A percentile compares a stretch with the other conserved stretches of the same genome.
These are phyloP conservation scores for Chironex yamaguchii DNA, from an alignment of 30 jellyfish, hydroid and myxozoan genomes.

Conservation along the genomic window DNA sequence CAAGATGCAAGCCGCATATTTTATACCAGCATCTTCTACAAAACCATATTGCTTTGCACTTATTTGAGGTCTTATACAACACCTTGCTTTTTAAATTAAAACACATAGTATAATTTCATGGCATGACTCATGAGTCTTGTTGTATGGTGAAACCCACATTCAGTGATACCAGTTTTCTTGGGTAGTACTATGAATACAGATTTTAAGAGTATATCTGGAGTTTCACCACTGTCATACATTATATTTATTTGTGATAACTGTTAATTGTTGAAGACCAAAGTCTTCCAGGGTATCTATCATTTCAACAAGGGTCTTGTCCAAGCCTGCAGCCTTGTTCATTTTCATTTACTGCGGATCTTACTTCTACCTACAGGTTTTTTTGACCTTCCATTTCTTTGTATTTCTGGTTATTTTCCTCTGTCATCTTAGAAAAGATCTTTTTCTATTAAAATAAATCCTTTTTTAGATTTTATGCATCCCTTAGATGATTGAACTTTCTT, in stretches of 20 bases:
- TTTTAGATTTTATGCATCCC: constrained; percentile 15
- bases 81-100: background rate
- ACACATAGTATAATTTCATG: background rate
- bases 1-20: background rate
- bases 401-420: constrained; percentile 21
- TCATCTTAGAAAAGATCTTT: constrained; percentile 28
- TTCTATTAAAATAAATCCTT: constrained; percentile 36
- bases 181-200: constrained; percentile 2
- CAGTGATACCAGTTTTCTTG: constrained; percentile 25
- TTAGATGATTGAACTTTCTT: constrained; percentile 2
- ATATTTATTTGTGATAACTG: background rate
- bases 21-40: background rate
- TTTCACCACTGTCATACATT: background rate
- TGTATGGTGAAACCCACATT: constrained; percentile 24
- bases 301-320: constrained; percentile 3
- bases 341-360: constrained; percentile 33
- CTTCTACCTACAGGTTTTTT: background rate
- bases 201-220: background rate
- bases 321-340: constrained; percentile 11
- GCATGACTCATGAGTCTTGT: constrained; percentile 39
- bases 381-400: constrained; percentile 22
- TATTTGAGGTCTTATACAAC: background rate
- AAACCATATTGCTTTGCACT: constrained; percentile 23
- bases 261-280: background rate
- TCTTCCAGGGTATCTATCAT: constrained; percentile 16